Conservation (phyloP, 2,797 vertebrate species). For the Sebastolobus alascanus region DNA sequence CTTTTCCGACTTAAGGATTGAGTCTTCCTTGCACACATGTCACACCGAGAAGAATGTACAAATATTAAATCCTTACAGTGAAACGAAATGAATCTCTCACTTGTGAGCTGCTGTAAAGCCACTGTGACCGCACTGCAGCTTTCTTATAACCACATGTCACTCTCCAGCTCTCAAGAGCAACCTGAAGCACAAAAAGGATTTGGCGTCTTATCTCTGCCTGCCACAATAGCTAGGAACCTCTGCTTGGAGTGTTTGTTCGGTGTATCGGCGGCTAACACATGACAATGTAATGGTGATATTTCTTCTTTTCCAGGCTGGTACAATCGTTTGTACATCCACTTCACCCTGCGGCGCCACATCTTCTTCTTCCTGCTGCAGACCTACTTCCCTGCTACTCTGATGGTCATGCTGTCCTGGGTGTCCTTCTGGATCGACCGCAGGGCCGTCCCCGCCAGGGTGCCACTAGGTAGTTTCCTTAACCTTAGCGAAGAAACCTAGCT, state of each 20-base stretch:
- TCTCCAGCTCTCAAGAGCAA: constrained; percentile 38
- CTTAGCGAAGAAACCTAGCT: neutral
- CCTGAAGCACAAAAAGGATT: constrained; percentile 63
- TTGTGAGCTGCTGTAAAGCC: constrained; percentile 43
- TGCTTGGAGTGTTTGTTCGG: constrained; percentile 27
- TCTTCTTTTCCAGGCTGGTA: constrained; percentile 91
- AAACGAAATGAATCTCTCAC: constrained; percentile 49
- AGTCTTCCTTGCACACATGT: constrained; percentile 6
- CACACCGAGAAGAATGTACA: constrained; percentile 23
- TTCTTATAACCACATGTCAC: constrained; percentile 41
- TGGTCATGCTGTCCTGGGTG: constrained; percentile 99
- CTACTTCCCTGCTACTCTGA: constrained; percentile 95
- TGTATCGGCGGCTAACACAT: constrained; percentile 27
- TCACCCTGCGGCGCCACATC: constrained; percentile 95
- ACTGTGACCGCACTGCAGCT: constrained; percentile 36
- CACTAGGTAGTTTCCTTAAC: constrained; percentile 85
- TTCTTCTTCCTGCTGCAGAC: constrained; percentile 99
- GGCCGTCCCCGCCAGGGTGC: constrained; percentile 96
- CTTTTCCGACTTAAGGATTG: constrained; percentile 18
- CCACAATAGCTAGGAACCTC: constrained; percentile 54
- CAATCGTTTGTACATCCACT: constrained; percentile 98
- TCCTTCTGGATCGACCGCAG: constrained; percentile 98
- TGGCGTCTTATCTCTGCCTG: constrained; percentile 50
- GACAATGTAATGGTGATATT: constrained; percentile 40
- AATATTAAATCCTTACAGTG: constrained; percentile 50